Base-by-base conservation (phyloP, 2,113 vertebrate species). In the Microcebus lehilahytsara region DNA sequence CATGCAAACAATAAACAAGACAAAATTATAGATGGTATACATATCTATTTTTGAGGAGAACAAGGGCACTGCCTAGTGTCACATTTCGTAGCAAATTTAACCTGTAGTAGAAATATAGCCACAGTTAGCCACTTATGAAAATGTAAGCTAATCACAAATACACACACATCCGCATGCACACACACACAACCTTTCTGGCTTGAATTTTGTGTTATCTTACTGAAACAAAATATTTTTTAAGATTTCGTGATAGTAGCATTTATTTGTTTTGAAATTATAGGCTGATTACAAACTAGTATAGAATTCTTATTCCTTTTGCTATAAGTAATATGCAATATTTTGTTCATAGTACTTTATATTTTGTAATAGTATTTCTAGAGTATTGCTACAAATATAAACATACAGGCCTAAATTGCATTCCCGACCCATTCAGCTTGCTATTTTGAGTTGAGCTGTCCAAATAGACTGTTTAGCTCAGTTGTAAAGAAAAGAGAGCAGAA, bases 381-480 rank as follows among this genome's bases (percentile, higher is more conserved):
- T 14, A 62, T 80, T 51, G 14, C 20, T 85, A 16, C 19, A 91
- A 40, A 84, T 84, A 34, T 83, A 81, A 95, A 46, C 14, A 60
- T 32, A 46, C 8, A 78, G 17, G 2, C 4, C 13, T 69, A 71
- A 83, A 75, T 25, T 86, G 30, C 4, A 90, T 81, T 75, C 49
- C n/a, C 0, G 14, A 25, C 0, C 19, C 89, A 25, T 78, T 89
- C 7, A 51, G 25, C 37, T 75, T 79, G 16, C 9, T 71, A 2
- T 85, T 95, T 89, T 84, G 3, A 95, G 85, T 9, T 85, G n/a
- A 90, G 3, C 5, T 96, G 92, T 95, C 27, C 37, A n/a, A 91
- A 72, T 10, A 80, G 34, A 40, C 23, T 87, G 0, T 66, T 72
- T 17, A 56, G 3, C 30, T 96, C 0, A 0, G 2, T 81, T 92